Percentiles rank a stretch among this genome's conserved stretches.
Conservation (phyloP, 2,797 vertebrate species). For the Sylvia borin region DNA sequence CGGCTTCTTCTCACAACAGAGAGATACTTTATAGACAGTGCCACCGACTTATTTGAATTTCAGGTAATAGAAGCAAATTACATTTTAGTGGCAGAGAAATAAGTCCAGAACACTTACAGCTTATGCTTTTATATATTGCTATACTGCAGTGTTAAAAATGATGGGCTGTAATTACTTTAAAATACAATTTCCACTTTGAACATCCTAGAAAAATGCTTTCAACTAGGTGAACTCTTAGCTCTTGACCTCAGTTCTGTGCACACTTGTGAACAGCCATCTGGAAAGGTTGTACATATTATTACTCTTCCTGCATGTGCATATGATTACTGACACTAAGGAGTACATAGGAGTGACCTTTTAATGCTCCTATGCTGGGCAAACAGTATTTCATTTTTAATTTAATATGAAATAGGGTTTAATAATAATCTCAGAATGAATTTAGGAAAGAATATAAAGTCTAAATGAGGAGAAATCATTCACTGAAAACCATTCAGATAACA, state of each 20-base stretch:
- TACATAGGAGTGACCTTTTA: constrained; percentile 10
- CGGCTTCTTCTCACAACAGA: neutral
- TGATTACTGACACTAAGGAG: neutral
- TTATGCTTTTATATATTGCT: constrained; percentile 35
- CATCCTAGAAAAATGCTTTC: constrained; percentile 11
- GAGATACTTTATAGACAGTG: neutral
- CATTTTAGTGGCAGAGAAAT: constrained; percentile 45
- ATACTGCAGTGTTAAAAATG: constrained; percentile 26
- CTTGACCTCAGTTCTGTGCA: neutral
- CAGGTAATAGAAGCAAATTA: constrained; percentile 53
- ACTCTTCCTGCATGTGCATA: neutral
- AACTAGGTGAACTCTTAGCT: constrained; percentile 13
- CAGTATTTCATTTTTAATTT: constrained; percentile 44
- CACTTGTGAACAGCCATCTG: neutral
- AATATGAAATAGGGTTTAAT: constrained; percentile 31
- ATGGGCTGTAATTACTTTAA: constrained; percentile 53
- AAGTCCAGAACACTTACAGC: constrained; percentile 23
- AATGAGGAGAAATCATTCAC: constrained; percentile 1
- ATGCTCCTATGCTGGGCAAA: neutral
- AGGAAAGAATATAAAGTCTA: constrained; percentile 24
- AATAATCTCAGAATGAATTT: constrained; percentile 33
- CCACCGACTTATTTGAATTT: constrained; percentile 10
- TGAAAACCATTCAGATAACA: neutral
- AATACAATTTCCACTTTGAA: constrained; percentile 32
- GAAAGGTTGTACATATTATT: neutral